Evolutionary conservation across 2,888 invertebrate species (phyloP), one percentile per base, ranked within the genome.

Genomic region (Lepidochitona cinerea): DNA sequence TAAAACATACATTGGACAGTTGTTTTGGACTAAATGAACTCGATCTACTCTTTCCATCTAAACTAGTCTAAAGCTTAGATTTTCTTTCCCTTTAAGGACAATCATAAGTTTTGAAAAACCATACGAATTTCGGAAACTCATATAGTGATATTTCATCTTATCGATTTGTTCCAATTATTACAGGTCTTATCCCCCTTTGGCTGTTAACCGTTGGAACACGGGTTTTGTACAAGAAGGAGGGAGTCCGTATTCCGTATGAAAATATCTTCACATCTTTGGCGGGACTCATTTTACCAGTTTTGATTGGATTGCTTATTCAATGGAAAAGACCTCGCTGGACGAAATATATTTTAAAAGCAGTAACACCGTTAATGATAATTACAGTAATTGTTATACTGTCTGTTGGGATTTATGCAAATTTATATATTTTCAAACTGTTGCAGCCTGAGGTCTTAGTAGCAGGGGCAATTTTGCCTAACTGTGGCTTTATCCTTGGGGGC

Each of bases 131-230:
- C n/a, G n/a, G n/a, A n/a, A n/a, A n/a, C n/a, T n/a, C n/a, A n/a
- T n/a, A n/a, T n/a, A n/a, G n/a, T n/a, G n/a, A n/a, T n/a, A n/a
- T n/a, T n/a, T n/a, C n/a, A n/a, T n/a, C n/a, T n/a, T n/a, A n/a
- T n/a, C n/a, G n/a, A n/a, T n/a, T 37, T 69, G 68, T 49, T 49
- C 49, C 49, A n/a, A n/a, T n/a, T 36, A n/a, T 84, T 86, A 33
- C 85, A 91, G 92, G 88, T 12, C 90, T 92, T 90, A 91, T 92
- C 86, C 92, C 92, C 0, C 80, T 92, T 9, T 92, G 92, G 92
- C 82, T 93, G 81, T 91, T 89, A 79, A 89, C 91, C 1, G 83
- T 93, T 67, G 92, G 92, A 1, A 75, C 80, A 29, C 71, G 78
- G 59, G 74, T 83, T 12, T 75, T 87, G 36, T 83, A 84, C 75